Base-by-base conservation (phyloP, 2,113 vertebrate species). In the Anser cygnoides region DNA sequence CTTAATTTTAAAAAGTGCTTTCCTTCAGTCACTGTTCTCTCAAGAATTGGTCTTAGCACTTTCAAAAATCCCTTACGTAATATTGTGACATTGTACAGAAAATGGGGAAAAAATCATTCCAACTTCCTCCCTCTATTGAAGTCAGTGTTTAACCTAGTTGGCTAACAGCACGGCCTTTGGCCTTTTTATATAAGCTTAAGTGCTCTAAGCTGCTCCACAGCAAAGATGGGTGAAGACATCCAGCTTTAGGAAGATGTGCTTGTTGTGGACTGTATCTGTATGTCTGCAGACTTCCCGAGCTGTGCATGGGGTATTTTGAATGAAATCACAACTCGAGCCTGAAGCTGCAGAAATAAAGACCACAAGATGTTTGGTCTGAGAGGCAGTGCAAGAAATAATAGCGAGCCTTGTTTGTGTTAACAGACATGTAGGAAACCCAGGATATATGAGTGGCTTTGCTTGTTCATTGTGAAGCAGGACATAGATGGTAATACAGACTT, bases 291-390 rank as follows among this genome's bases (percentile, higher is more conserved):
- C n/a, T 59, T 66, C 43, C 28, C 10, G 14, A 66, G 25, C 13
- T 70, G 2, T 17, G 3, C 18, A 21, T 1, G 1, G 33, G 2
- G 1, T 14, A 52, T 54, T 22, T 66, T 29, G 43, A 26, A 15
- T 58, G 23, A 35, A 70, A 61, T 78, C 1, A 2, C 26, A 87
- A 4, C 13, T 65, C 65, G 13, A 75, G 9, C 10, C 57, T 78
- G 72, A 66, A 62, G 23, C 16, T 46, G 22, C 35, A 54, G 28
- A 39, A 72, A 65, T 33, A 79, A 86, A 54, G 11, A 29, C 54
- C 63, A 7, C 23, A 86, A 50, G 9, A 3, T 44, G 23, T 41
- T 75, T 13, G 14, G 19, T 22, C 63, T n/a, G 54, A 72, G 19
- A 50, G 13, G 11, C 5, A 71, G 31, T 14, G 8, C 2, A 11